A percentile compares a stretch with the other conserved stretches of the same genome.
Evolutionary conservation across 2,888 invertebrate species (phyloP).

Genomic region (Oxystoma pomonae): DNA sequence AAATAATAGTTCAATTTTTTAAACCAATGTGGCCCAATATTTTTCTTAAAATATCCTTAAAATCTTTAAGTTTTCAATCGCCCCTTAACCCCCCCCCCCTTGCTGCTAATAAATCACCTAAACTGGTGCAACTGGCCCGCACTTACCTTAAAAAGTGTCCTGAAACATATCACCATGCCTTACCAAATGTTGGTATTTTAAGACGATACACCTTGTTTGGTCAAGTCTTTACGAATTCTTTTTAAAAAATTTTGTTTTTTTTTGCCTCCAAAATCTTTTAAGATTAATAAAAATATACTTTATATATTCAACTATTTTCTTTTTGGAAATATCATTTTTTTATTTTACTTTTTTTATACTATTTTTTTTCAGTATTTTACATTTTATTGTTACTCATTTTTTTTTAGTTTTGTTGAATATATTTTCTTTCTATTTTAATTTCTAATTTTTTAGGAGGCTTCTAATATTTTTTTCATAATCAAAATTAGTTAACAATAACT

Average conservation of each 20-base stretch:
- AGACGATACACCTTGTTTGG: background rate
- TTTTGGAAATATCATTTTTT: background rate
- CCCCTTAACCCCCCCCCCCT: background rate
- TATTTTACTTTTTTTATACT: background rate
- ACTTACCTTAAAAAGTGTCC: too few relatives aligned
- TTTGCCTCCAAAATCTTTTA: background rate
- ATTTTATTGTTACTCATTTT: background rate
- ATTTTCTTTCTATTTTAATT: too few relatives aligned
- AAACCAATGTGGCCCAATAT: too few relatives aligned
- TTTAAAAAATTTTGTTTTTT: background rate
- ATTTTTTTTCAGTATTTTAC: background rate
- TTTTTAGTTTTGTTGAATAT: background rate
- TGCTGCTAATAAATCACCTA: background rate
- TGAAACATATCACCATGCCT: too few relatives aligned
- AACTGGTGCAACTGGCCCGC: too few relatives aligned
- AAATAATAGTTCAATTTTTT: too few relatives aligned
- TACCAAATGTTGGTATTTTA: background rate
- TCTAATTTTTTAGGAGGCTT: background rate
- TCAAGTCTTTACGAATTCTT: constrained; percentile 1
- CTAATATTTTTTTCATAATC: background rate
- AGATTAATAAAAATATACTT: background rate
- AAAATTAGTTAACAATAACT: background rate
- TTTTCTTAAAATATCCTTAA: too few relatives aligned
- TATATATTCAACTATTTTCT: background rate
- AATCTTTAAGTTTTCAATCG: too few relatives aligned